Conservation (phyloP, 2,113 vertebrate genomes). For the Lasiurus borealis region DNA sequence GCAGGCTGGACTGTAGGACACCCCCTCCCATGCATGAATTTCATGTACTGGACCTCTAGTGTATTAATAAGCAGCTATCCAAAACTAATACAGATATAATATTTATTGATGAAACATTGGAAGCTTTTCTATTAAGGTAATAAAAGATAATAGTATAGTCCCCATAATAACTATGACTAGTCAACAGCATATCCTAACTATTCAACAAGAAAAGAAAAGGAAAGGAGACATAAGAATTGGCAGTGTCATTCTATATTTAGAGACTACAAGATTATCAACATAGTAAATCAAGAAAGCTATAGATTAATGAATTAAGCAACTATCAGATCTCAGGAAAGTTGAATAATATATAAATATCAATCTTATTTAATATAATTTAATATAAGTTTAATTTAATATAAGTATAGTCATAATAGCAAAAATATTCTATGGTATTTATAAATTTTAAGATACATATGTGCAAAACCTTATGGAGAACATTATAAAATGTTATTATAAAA, state of each 20-base stretch:
- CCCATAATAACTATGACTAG: not conserved
- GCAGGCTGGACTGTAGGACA: too few relatives aligned
- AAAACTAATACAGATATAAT: not conserved
- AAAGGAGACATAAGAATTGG: not conserved
- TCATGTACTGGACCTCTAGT: too few relatives aligned
- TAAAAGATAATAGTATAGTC: not conserved
- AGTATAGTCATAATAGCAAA: not conserved
- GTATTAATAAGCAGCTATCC: not conserved
- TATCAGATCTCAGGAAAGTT: not conserved
- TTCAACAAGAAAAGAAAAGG: not conserved
- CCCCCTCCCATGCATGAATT: too few relatives aligned
- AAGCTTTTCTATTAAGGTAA: conserved; percentile 28
- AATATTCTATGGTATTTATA: not conserved
- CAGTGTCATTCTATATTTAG: not conserved
- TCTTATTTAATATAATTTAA: not conserved
- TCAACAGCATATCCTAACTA: not conserved
- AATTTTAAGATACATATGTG: not conserved
- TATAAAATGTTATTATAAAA: not conserved
- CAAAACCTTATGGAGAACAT: conserved; percentile 20
- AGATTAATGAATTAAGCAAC: not conserved
- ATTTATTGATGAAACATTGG: not conserved
- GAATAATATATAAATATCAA: not conserved
- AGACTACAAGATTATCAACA: not conserved
- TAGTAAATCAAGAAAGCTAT: not conserved
- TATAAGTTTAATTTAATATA: not conserved